A percentile compares a stretch with the other conserved stretches of the same genome.
Evolutionary conservation across 2,797 vertebrate genomes (phyloP).

Genomic region (Cercopithecus petaurista): DNA sequence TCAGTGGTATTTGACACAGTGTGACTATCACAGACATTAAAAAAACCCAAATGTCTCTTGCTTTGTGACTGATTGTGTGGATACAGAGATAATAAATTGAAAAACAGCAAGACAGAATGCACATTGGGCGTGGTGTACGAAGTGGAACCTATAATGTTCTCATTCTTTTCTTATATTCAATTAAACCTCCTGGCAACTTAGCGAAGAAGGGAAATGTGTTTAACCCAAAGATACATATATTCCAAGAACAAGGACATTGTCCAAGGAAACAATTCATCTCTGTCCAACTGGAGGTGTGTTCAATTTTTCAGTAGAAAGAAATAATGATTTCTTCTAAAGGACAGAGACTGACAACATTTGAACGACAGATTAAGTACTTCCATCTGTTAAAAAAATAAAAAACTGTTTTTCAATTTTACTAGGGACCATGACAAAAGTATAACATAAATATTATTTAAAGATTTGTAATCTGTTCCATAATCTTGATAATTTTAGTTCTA

Average conservation of each 20-base stretch:
- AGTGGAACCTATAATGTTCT: rapidly evolving
- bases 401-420: not conserved
- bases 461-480: not conserved
- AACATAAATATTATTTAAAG: not conserved
- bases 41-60: not conserved
- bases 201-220: rapidly evolving
- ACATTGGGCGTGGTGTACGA: rapidly evolving
- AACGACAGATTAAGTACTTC: not conserved
- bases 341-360: not conserved
- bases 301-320: not conserved
- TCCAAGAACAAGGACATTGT: too few relatives aligned
- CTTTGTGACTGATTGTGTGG: not conserved
- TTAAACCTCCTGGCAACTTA: not conserved
- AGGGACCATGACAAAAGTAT: not conserved
- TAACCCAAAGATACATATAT: rapidly evolving
- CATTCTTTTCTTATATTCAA: not conserved
- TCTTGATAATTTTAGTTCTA: not conserved
- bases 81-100: not conserved
- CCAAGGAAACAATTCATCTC: not conserved
- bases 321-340: not conserved
- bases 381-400: not conserved
- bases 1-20: not conserved
- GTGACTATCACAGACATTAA: not conserved
- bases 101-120: not conserved
- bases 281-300: not conserved